These are phyloP conservation scores for Semotilus atromaculatus DNA, from an alignment of 2,797 vertebrate genomes.

Conservation along the genomic window DNA sequence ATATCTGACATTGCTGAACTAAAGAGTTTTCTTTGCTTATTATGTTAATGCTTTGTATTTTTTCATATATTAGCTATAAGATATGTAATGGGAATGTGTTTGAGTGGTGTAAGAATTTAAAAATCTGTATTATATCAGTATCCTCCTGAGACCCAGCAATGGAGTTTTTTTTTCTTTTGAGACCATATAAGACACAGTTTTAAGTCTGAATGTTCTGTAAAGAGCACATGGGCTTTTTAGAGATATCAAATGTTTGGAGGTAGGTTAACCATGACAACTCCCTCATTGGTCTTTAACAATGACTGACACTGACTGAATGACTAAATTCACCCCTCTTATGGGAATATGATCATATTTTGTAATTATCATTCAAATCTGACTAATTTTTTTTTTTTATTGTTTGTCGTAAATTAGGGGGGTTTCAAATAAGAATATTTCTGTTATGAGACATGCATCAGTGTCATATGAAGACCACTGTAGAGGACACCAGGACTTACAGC, in stretches of 20 bases:
- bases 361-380: too few species aligned
- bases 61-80: not conserved
- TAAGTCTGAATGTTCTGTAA: not conserved
- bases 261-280: too few species aligned
- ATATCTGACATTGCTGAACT: not conserved
- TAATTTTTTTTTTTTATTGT: too few species aligned
- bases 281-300: too few species aligned
- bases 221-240: not conserved
- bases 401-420: too few species aligned
- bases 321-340: not conserved
- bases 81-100: not conserved
- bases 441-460: too few species aligned
- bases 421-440: not conserved
- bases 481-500: too few species aligned
- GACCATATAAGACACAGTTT: too few species aligned
- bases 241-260: too few species aligned
- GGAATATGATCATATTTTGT: too few species aligned
- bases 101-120: not conserved
- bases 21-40: not conserved
- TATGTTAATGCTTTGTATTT: not conserved
- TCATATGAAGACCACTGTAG: too few species aligned
- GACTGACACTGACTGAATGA: not conserved
- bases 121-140: not conserved
- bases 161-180: too few species aligned
- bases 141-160: not conserved